phyloP scores from a whole-genome alignment of 2,113 vertebrate species.

The Rattus norvegicus region GRCr8 NC_086021.1:163466001-163466500 shows the following conservation, averaged over 20 bases:
- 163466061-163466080: conserved; percentile 65
- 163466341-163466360: neutral
- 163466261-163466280: conserved; percentile 44
- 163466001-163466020: conserved; percentile 66
- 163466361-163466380: neutral
- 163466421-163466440: conserved; percentile 23
- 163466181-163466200: neutral
- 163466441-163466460: neutral
- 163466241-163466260: neutral
- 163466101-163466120: conserved; percentile 16
- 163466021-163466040: conserved; percentile 69
- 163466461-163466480: neutral
- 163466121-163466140: neutral
- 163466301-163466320: neutral
- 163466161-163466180: conserved; percentile 6
- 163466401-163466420: conserved; percentile 36
- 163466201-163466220: conserved; percentile 18
- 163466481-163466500: neutral
- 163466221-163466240: conserved; percentile 37
- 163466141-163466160: conserved; percentile 17
- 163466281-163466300: conserved; percentile 27
- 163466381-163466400: conserved; percentile 48
- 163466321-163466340: neutral
- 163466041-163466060: conserved; percentile 71
- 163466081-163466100: conserved; percentile 19